Evolutionary conservation across 1,140 invertebrate species (phyloP).

Genomic region (Magallana ariakensis): DNA sequence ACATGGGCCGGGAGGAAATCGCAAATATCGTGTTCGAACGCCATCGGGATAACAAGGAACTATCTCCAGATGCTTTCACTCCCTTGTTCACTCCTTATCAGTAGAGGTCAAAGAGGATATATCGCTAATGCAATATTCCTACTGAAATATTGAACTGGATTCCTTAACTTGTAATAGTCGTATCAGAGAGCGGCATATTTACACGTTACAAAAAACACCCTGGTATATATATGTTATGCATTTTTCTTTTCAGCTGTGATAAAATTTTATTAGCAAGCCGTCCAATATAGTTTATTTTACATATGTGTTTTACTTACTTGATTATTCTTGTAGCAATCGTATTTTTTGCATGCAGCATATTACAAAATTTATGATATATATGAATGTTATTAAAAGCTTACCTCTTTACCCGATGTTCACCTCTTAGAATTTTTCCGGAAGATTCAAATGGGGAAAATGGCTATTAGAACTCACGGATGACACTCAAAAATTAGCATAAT

Average conservation of each 20-base stretch:
- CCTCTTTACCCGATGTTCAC: not conserved
- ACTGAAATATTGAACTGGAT: too few relatives aligned
- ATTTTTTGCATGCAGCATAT: conserved; percentile 32
- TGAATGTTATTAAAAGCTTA: conserved; percentile 35
- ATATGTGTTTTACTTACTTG: not conserved
- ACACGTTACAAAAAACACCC: too few relatives aligned
- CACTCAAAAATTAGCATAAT: too few relatives aligned
- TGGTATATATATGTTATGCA: too few relatives aligned
- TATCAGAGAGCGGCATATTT: too few relatives aligned
- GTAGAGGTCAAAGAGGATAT: not conserved
- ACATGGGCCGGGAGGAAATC: conserved; percentile 73
- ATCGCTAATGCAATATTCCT: too few relatives aligned
- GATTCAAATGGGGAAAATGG: too few relatives aligned
- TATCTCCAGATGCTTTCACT: conserved; percentile 64
- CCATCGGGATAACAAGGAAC: conserved; percentile 72
- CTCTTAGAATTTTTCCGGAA: too few relatives aligned
- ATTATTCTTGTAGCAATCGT: conserved; percentile 27
- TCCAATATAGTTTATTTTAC: conserved; percentile 12
- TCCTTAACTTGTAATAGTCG: too few relatives aligned
- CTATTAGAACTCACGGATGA: too few relatives aligned
- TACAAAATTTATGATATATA: conserved; percentile 20
- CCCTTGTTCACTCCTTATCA: conserved; percentile 11
- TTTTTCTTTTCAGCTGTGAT: conserved; percentile 13
- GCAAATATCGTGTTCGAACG: conserved; percentile 68
- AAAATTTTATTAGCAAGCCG: not conserved